These are phyloP conservation scores for Scartelaos histophorus DNA, from an alignment of 2,113 vertebrate genomes.

Conservation along the genomic window DNA sequence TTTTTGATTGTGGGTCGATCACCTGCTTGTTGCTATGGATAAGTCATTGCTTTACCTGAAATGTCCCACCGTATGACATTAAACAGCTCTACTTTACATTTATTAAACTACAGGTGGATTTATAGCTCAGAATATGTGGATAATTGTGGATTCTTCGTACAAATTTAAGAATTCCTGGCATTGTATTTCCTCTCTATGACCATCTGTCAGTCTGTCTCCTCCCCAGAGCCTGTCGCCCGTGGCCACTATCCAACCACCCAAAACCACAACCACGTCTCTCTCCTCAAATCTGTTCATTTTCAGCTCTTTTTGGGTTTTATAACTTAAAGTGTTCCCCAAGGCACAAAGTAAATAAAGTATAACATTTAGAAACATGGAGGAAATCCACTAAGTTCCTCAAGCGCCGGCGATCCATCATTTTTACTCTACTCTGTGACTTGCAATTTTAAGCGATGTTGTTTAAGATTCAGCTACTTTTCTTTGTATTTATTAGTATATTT, in stretches of 20 bases:
- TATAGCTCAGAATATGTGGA: too few relatives aligned
- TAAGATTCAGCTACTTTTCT: neutral
- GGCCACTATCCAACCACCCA: neutral
- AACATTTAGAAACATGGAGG: neutral
- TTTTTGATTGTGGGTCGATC: too few relatives aligned
- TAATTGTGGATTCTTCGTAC: neutral
- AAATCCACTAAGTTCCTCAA: neutral
- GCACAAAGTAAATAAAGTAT: neutral
- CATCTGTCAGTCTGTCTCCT: neutral
- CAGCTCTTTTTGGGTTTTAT: constrained; percentile 1
- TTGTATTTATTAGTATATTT: neutral
- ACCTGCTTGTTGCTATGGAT: too few relatives aligned
- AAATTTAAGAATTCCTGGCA: neutral
- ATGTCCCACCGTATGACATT: too few relatives aligned
- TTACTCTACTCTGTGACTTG: too few relatives aligned
- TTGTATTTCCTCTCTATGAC: neutral
- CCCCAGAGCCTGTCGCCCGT: neutral
- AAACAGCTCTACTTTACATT: too few relatives aligned
- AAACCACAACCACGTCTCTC: neutral
- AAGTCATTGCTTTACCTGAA: too few relatives aligned
- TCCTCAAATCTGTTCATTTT: neutral
- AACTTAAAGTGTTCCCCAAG: neutral
- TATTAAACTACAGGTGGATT: too few relatives aligned
- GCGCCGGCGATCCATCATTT: neutral
- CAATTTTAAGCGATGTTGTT: neutral